Evolutionary conservation across 92 coral and sea anemone genomes (phyloP), one percentile per base, ranked within the genome.

Genomic region (Porites evermanni): DNA sequence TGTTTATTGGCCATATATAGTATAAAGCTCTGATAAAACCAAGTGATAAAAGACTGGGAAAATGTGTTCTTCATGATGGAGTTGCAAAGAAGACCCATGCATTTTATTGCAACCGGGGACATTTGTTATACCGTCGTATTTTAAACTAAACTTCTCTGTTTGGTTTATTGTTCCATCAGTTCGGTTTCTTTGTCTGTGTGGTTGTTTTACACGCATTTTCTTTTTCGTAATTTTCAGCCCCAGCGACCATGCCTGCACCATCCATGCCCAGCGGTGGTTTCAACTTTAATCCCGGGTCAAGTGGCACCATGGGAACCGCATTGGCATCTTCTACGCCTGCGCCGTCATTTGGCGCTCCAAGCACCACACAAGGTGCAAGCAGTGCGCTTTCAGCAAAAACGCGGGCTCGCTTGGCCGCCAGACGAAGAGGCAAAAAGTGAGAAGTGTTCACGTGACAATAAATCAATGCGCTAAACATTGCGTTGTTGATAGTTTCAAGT

Each of bases 361-460:
- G 73, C 58, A 58, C 76, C 1, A 79, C 75, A 47, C 84, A 84
- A 51, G 93, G 90, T 19, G 79, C 82, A 16, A 76, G 78, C 58
- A 77, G 59, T 4, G 72, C 11, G 14, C 70, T 24, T n/a, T 26
- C 82, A 2, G 74, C 88, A 13, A 91, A 44, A 83, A 6, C 86
- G 60, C 83, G 94, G 82, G 67, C 86, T 70, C 90, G 90, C 72
- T 8, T 76, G 50, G 16, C 84, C 3, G 86, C 91, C 29, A 29
- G 94, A 58, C 63, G 94, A 56, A 80, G 94, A 52, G 67, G 85
- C 16, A 77, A 86, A 74, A 91, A 91, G 58, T 87, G 56, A 79
- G 38, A 53, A 6, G n/a, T 3, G 14, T 19, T 11, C 16, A 56
- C 61, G 61, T 14, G 16, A 56, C 13, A 56, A 56, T 14, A 3